Evolutionary conservation across 2,888 invertebrate genomes (phyloP).

Genomic region (Taphrorychus bicolor): DNA sequence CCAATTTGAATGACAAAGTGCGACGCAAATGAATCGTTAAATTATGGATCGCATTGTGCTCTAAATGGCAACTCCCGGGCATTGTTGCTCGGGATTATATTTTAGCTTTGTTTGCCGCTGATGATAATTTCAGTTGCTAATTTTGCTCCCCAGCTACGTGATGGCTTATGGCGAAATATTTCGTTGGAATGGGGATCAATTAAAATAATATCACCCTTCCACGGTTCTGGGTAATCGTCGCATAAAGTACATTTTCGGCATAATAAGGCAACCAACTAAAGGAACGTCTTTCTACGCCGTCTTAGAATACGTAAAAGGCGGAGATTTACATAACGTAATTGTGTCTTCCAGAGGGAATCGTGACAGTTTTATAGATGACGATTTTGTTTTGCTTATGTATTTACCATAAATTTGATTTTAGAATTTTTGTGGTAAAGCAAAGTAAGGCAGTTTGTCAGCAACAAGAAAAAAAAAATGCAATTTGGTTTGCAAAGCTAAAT

Average conservation of each 20-base stretch:
- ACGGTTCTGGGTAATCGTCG: background rate
- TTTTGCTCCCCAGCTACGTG: background rate
- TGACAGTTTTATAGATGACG: slow-evolving; percentile 1
- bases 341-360: background rate
- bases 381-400: slow-evolving; percentile 1
- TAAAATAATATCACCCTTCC: background rate
- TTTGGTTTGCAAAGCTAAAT: background rate
- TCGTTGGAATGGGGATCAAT: background rate
- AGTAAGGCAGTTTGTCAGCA: background rate
- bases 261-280: background rate
- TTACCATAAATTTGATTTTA: background rate
- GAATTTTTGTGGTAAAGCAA: background rate
- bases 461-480: background rate
- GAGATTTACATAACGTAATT: slow-evolving; percentile 6
- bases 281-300: background rate
- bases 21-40: slow-evolving; percentile 12
- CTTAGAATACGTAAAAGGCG: background rate
- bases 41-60: slow-evolving; percentile 8
- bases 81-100: background rate
- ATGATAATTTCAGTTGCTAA: slow-evolving; percentile 10
- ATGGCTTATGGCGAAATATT: background rate
- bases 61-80: background rate
- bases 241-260: background rate
- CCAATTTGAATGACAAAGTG: slow-evolving; percentile 12
- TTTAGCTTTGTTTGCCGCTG: background rate